These are phyloP conservation scores for Australoheros facetus DNA, from an alignment of 2,797 vertebrate genomes.

Conservation along the genomic window DNA sequence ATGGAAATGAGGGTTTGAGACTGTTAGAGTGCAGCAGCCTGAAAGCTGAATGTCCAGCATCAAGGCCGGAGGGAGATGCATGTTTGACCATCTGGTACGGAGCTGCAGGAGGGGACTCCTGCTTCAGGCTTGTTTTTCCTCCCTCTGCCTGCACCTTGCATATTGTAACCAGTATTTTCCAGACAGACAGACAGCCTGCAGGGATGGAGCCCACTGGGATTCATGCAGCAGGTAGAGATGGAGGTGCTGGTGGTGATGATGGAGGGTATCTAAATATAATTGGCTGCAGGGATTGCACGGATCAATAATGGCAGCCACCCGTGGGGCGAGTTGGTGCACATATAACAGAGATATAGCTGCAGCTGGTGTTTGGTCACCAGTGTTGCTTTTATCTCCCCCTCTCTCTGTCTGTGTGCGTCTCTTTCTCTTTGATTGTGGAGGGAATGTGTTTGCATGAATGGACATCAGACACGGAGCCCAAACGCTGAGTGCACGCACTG, in stretches of 20 bases:
- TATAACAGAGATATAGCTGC: conserved; percentile 1
- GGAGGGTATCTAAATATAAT: conserved; percentile 18
- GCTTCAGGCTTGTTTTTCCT: background rate
- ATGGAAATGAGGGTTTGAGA: background rate
- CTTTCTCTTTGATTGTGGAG: conserved; percentile 8
- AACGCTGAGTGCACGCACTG: conserved; percentile 3
- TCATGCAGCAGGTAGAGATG: conserved; percentile 40
- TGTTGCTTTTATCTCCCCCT: background rate
- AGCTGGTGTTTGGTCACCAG: conserved; percentile 25
- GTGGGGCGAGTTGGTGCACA: background rate
- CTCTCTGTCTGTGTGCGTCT: background rate
- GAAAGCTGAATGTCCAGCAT: conserved; percentile 35
- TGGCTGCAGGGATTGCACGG: conserved; percentile 11
- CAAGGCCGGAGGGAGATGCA: conserved; percentile 43
- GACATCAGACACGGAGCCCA: conserved; percentile 51
- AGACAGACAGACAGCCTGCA: conserved; percentile 39
- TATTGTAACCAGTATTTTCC: conserved; percentile 24
- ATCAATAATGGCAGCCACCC: conserved; percentile 44
- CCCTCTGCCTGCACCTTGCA: conserved; percentile 32
- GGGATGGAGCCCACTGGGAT: conserved; percentile 36
- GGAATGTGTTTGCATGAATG: conserved; percentile 65
- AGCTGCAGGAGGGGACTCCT: conserved; percentile 63
- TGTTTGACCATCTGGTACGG: conserved; percentile 67
- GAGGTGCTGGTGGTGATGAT: conserved; percentile 35
- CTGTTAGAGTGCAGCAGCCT: background rate